A percentile compares a stretch with the other conserved stretches of the same genome.
These are phyloP conservation scores for Labrus mixtus DNA, from an alignment of 2,113 vertebrate species.

Conservation along the genomic window DNA sequence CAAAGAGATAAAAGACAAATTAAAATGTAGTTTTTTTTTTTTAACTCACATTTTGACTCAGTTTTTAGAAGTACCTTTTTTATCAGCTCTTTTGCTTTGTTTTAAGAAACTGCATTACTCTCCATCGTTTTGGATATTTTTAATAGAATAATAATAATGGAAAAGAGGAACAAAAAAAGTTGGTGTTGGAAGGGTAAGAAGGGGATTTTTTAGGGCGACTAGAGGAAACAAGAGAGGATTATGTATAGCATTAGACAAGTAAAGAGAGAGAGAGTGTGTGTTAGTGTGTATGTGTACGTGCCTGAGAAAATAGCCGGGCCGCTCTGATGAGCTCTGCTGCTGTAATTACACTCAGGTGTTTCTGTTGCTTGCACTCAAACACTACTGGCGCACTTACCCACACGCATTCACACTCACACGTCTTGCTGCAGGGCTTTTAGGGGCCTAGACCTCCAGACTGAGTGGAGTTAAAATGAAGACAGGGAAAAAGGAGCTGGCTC, in stretches of 20 bases:
- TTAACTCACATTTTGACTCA: not conserved
- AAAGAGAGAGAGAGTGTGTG: not conserved
- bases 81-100: not conserved
- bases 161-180: not conserved
- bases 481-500: constrained; percentile 21
- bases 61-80: not conserved
- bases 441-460: constrained; percentile 39
- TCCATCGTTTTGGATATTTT: not conserved
- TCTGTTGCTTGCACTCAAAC: constrained; percentile 50
- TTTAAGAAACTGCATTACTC: not conserved
- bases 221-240: constrained; percentile 1
- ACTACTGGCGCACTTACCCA: constrained; percentile 44
- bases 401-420: constrained; percentile 25
- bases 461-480: constrained; percentile 42
- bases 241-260: not conserved
- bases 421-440: constrained; percentile 50
- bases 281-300: not conserved
- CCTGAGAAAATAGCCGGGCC: constrained; percentile 22
- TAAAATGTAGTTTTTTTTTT: no score
- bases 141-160: not conserved
- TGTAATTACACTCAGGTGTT: constrained; percentile 73
- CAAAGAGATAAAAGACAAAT: not conserved
- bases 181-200: not conserved
- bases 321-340: constrained; percentile 51
- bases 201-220: not conserved